Percentiles rank a stretch among this genome's conserved stretches.
phyloP scores from a whole-genome alignment of 2,797 vertebrate genomes.

The Ctenopoma kingsleyae region DNA sequence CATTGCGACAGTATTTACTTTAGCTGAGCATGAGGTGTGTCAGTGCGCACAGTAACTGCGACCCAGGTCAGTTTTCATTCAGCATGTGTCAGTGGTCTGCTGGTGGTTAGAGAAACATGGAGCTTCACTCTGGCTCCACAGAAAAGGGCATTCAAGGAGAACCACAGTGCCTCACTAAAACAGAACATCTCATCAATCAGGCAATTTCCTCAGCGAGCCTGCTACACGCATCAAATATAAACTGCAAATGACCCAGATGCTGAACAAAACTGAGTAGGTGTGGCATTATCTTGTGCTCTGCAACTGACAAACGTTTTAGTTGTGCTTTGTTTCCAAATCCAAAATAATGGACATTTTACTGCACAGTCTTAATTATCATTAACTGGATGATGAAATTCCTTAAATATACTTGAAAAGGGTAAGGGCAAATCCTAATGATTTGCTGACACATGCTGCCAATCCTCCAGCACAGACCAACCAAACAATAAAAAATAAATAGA shows the following conservation, averaged over 20 bases:
- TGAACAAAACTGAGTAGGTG: constrained; percentile 72
- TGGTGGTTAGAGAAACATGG: constrained; percentile 81
- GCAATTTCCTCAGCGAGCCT: constrained; percentile 42
- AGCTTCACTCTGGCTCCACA: constrained; percentile 50
- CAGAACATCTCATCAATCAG: constrained; percentile 29
- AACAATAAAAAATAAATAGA: constrained; percentile 89
- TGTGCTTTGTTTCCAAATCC: constrained; percentile 77
- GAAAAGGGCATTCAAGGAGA: constrained; percentile 54
- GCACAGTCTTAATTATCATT: constrained; percentile 48
- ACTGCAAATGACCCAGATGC: constrained; percentile 71
- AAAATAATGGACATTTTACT: constrained; percentile 45
- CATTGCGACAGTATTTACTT: constrained; percentile 58
- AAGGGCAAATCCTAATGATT: constrained; percentile 74
- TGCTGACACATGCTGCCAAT: constrained; percentile 83
- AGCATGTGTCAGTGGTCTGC: constrained; percentile 83
- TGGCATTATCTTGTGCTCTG: constrained; percentile 64
- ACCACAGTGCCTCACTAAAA: constrained; percentile 15
- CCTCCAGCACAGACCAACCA: constrained; percentile 86
- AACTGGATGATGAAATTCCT: constrained; percentile 76
- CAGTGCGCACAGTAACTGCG: constrained; percentile 48
- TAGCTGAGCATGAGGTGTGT: constrained; percentile 51
- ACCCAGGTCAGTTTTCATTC: constrained; percentile 76
- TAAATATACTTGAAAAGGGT: constrained; percentile 75
- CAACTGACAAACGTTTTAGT: constrained; percentile 55
- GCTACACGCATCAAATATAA: constrained; percentile 49